Evolutionary conservation across 2,888 invertebrate species (phyloP).

Genomic region (Eilema griseolum): DNA sequence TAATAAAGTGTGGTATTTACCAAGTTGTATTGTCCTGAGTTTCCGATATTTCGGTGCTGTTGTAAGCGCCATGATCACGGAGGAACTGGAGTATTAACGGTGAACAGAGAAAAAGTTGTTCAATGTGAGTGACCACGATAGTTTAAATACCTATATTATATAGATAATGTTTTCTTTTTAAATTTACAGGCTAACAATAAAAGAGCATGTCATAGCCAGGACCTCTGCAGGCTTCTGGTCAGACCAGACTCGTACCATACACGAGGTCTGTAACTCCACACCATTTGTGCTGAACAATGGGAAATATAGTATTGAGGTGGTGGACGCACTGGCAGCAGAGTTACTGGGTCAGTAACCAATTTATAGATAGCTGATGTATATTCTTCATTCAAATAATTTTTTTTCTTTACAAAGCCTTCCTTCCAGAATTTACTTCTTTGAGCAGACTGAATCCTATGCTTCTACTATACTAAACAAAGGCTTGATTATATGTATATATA

Average conservation of each 20-base stretch:
- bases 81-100: too few relatives aligned
- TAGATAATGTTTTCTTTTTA: not conserved
- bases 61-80: too few relatives aligned
- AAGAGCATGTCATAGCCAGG: constrained; percentile 94
- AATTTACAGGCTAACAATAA: constrained; percentile 88
- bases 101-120: too few relatives aligned
- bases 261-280: constrained; percentile 92
- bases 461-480: too few relatives aligned
- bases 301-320: constrained; percentile 89
- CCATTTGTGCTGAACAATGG: constrained; percentile 92
- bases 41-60: too few relatives aligned
- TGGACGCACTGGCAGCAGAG: constrained; percentile 92
- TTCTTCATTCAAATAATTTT: not conserved
- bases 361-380: not conserved
- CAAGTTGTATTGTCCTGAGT: too few relatives aligned
- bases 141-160: too few relatives aligned
- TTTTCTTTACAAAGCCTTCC: too few relatives aligned
- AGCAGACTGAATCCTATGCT: not conserved
- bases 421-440: not conserved
- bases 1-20: too few relatives aligned
- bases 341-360: constrained; percentile 83
- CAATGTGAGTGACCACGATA: too few relatives aligned
- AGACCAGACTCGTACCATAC: constrained; percentile 92
- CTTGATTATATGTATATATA: too few relatives aligned
- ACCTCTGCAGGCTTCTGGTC: constrained; percentile 95